These are phyloP conservation scores for Marisa cornuarietis DNA, from an alignment of 1,140 invertebrate species.

Conservation along the genomic window DNA sequence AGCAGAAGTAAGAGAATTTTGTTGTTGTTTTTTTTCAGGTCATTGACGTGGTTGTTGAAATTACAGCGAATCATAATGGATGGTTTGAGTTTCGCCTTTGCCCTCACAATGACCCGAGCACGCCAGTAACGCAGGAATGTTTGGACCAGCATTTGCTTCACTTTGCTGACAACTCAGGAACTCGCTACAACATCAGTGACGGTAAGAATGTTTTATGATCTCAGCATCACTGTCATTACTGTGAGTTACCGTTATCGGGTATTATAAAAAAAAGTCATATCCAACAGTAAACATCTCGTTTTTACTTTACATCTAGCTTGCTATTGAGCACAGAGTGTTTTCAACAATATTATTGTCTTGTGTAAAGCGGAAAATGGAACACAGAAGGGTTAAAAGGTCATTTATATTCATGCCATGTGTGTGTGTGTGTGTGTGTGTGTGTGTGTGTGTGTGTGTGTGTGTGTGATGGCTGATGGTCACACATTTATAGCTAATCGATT, in stretches of 20 bases:
- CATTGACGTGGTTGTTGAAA: slow-evolving; percentile 32
- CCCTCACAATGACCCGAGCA: slow-evolving; percentile 69
- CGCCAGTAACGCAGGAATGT: slow-evolving; percentile 45
- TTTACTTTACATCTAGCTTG: no score
- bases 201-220: background rate
- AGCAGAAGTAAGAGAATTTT: no score
- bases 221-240: no score
- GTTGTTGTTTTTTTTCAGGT: background rate
- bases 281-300: no score
- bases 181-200: slow-evolving; percentile 30
- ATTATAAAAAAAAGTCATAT: no score
- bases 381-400: no score
- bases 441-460: slow-evolving; percentile 18
- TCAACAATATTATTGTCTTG: no score
- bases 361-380: no score
- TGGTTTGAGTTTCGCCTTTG: slow-evolving; percentile 56
- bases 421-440: slow-evolving; percentile 15
- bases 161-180: slow-evolving; percentile 24
- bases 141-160: slow-evolving; percentile 33
- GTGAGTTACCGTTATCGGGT: no score
- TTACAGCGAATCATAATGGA: slow-evolving; percentile 54
- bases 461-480: background rate
- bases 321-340: no score
- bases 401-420: background rate
- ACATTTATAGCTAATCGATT: no score